Base-by-base conservation (phyloP, 2,113 vertebrate species). In the Eulacestoma nigropectus region DNA sequence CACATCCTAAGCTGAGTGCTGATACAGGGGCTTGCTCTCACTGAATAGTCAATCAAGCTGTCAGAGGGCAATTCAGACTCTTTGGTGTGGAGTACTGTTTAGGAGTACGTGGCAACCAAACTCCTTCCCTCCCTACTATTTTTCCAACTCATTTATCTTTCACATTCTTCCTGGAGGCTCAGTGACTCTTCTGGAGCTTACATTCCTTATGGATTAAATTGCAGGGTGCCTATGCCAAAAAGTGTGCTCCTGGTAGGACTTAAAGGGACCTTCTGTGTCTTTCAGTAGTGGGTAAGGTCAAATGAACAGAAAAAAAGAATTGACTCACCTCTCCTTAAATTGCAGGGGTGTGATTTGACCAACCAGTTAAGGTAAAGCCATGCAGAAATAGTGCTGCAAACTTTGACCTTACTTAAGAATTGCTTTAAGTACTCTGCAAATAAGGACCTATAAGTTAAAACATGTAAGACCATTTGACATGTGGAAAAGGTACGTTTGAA, bases 401-500 rank as follows among this genome's bases (percentile, higher is more conserved):
- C 8, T 42, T 11, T 46, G 53, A 60, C 7, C 12, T 64, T 56
- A 77, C 25, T 25, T 62, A 70, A 74, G 11, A 72, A 82, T 17
- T 89, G 8, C 13, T 60, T 49, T 62, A 81, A 76, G 3, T 55
- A 33, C 13, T 67, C 59, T 52, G 25, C 22, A 89, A 89, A 82
- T 30, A 91, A 70, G 12, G 33, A 42, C 33, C 15, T 30, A 1
- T 3, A 39, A 50, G 13, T 63, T 89, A 78, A 89, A 78, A 78
- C 0, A 0, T 8, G 2, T 30, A 42, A 82, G 42, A 70, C 10
- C 14, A 68, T 87, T 4, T 68, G 39, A 75, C 9, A 35, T 13
- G 21, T 60, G 7, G 55, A 70, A 87, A 65, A 84, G 3, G 3
- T 52, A 67, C 27, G 33, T 4, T 4, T 53, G 64, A 67, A 55